A percentile compares a stretch with the other conserved stretches of the same genome.
These are phyloP conservation scores for Halcyon malimbica DNA, from an alignment of 2,113 vertebrate species.

Conservation along the genomic window DNA sequence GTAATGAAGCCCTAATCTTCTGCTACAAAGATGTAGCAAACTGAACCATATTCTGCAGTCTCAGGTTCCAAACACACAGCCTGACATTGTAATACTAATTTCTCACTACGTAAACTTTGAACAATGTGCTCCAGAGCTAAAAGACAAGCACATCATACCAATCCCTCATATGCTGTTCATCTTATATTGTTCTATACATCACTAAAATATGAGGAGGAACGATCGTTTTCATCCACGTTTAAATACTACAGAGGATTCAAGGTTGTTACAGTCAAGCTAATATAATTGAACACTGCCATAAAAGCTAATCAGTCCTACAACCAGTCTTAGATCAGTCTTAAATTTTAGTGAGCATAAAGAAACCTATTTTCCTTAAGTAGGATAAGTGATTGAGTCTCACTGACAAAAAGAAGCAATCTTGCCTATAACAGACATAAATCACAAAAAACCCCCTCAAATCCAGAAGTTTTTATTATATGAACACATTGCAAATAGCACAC, in stretches of 20 bases:
- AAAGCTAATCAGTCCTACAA: constrained; percentile 5
- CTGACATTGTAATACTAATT: background rate
- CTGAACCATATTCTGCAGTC: background rate
- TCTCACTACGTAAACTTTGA: background rate
- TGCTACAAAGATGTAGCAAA: background rate
- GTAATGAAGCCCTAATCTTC: background rate
- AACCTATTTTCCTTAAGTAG: background rate
- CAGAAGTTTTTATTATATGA: background rate
- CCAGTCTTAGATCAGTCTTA: background rate
- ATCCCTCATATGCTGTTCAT: background rate
- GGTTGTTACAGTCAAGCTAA: background rate
- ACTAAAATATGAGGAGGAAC: background rate
- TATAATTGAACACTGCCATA: background rate
- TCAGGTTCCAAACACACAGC: background rate
- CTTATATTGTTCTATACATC: background rate
- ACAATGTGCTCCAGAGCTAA: background rate
- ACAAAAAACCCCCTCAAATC: background rate
- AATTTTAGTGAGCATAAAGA: background rate
- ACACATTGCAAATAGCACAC: background rate
- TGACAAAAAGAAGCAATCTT: background rate
- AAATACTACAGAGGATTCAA: background rate
- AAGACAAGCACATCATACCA: background rate
- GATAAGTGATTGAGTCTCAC: background rate
- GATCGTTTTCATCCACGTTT: background rate
- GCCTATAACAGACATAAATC: background rate